Evolutionary conservation across 1,140 invertebrate genomes (phyloP).

Genomic region (Heliothis subflexa): DNA sequence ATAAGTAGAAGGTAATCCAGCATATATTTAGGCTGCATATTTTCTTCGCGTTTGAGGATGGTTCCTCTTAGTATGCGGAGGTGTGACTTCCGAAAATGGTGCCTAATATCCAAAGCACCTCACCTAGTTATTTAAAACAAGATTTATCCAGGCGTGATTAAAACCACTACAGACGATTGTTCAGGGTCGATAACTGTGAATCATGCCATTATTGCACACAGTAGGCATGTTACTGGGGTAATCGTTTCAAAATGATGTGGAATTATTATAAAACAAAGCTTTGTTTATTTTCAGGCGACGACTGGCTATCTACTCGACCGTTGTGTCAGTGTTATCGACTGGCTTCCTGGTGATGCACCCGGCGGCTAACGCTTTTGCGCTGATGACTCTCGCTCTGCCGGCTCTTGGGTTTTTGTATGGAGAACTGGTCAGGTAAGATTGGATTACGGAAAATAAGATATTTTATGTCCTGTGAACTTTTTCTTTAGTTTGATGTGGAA

Average conservation of each 20-base stretch:
- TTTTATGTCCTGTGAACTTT: too few species aligned
- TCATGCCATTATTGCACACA: background rate
- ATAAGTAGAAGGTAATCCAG: too few species aligned
- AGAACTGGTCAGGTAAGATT: slow-evolving; percentile 88
- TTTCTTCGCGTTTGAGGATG: too few species aligned
- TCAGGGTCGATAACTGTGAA: background rate
- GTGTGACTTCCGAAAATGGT: too few species aligned
- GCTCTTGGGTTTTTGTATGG: slow-evolving; percentile 89
- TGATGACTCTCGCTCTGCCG: slow-evolving; percentile 91
- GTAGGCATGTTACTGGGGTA: slow-evolving; percentile 3
- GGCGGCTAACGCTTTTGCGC: slow-evolving; percentile 91
- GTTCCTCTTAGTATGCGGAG: too few species aligned
- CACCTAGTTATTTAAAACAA: too few species aligned
- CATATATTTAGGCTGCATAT: too few species aligned
- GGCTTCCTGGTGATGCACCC: slow-evolving; percentile 90
- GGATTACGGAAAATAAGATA: too few species aligned
- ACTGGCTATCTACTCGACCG: slow-evolving; percentile 86
- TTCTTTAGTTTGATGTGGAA: too few species aligned
- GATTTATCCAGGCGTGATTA: too few species aligned
- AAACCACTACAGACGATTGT: too few species aligned
- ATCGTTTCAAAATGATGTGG: background rate
- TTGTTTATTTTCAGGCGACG: slow-evolving; percentile 79
- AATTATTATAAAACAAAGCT: background rate
- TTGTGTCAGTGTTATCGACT: slow-evolving; percentile 88
- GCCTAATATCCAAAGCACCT: too few species aligned